These are phyloP conservation scores for Halotydeus destructor DNA, from an alignment of 1,140 invertebrate species.

Conservation along the genomic window DNA sequence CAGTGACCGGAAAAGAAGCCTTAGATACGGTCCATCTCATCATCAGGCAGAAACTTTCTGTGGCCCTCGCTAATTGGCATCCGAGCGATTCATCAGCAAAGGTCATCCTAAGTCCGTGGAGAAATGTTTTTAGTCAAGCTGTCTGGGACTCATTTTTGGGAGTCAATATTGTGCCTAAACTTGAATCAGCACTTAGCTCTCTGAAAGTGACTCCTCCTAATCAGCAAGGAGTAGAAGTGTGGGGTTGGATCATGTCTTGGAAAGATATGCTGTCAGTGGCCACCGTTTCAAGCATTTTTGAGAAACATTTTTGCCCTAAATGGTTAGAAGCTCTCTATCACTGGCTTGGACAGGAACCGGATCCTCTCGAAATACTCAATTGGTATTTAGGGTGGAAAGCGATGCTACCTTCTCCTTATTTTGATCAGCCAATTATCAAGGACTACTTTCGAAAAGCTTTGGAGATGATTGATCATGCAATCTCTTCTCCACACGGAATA, in stretches of 20 bases:
- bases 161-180: conserved; percentile 74
- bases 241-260: conserved; percentile 75
- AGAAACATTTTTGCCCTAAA: conserved; percentile 65
- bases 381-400: conserved; percentile 78
- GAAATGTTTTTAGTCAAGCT: conserved; percentile 52
- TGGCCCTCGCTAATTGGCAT: conserved; percentile 71
- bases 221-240: conserved; percentile 44
- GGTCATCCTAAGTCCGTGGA: conserved; percentile 79
- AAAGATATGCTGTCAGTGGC: conserved; percentile 46
- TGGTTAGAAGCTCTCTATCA: conserved; percentile 54
- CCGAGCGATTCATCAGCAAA: conserved; percentile 75
- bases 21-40: conserved; percentile 72
- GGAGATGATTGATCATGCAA: conserved; percentile 71
- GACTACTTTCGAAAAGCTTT: conserved; percentile 67
- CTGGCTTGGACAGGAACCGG: conserved; percentile 57
- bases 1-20: conserved; percentile 40
- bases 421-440: conserved; percentile 43
- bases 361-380: conserved; percentile 57
- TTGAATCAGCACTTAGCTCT: conserved; percentile 45
- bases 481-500: conserved; percentile 22
- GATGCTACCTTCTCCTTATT: conserved; percentile 42
- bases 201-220: conserved; percentile 71
- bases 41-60: conserved; percentile 70
- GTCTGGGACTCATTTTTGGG: conserved; percentile 65
- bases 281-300: conserved; percentile 46